Conservation (phyloP, 2,888 invertebrate species). For the Lithophane ornitopus region DNA sequence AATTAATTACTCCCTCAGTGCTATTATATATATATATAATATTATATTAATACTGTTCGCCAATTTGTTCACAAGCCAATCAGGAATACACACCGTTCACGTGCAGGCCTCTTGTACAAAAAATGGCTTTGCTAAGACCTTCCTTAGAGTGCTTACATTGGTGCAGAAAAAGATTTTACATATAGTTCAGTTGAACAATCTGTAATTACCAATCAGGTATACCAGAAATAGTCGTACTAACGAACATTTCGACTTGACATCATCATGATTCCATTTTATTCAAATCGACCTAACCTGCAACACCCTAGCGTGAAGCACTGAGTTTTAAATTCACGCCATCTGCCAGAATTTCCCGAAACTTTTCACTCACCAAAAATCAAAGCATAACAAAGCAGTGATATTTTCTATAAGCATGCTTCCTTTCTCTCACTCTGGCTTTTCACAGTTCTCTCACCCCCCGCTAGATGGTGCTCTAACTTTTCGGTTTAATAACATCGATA, state of each 20-base stretch:
- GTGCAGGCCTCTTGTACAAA: too few relatives aligned
- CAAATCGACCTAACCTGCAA: not conserved
- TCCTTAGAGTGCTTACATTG: too few relatives aligned
- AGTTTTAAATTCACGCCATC: slow-evolving; percentile 50
- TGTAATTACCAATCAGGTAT: not conserved
- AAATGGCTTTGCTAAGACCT: too few relatives aligned
- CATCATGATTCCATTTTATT: not conserved
- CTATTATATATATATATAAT: too few relatives aligned
- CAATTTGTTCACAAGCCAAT: too few relatives aligned
- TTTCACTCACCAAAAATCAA: not conserved
- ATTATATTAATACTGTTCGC: too few relatives aligned
- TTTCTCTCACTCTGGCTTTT: not conserved
- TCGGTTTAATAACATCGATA: not conserved
- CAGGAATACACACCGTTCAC: too few relatives aligned
- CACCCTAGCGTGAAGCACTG: not conserved
- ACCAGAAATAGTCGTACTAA: not conserved
- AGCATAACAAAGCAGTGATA: not conserved
- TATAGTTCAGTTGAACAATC: not conserved
- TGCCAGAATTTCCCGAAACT: slow-evolving; percentile 64
- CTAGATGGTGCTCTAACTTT: slow-evolving; percentile 70
- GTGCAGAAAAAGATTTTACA: too few relatives aligned
- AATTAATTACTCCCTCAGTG: too few relatives aligned
- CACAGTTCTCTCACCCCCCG: slow-evolving; percentile 65
- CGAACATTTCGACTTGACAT: not conserved
- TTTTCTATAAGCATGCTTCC: not conserved